These are phyloP conservation scores for Helicorthomorpha holstii DNA, from an alignment of 1,140 invertebrate species.

Conservation along the genomic window DNA sequence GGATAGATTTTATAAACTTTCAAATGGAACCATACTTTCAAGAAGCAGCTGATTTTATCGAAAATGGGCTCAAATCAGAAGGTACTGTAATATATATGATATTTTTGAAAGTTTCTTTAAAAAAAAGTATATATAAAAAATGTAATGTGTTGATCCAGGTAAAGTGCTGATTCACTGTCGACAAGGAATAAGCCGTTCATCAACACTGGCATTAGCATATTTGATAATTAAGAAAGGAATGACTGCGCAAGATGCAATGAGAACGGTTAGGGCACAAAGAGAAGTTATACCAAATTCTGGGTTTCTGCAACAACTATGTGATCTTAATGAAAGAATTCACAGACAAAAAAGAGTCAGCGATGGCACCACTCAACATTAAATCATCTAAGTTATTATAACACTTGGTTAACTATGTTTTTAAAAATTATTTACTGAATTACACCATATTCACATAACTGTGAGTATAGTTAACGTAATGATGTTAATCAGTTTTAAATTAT, in stretches of 20 bases:
- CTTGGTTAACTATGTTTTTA: no score
- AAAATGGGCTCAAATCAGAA: conserved; percentile 41
- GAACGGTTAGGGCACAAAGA: conserved; percentile 40
- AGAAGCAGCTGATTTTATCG: conserved; percentile 58
- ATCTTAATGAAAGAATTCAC: conserved; percentile 14
- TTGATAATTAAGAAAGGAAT: conserved; percentile 64
- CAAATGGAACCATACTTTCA: conserved; percentile 63
- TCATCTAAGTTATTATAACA: no score
- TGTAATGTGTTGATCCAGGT: conserved; percentile 29
- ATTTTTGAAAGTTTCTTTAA: not conserved
- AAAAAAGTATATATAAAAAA: not conserved
- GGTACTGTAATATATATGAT: conserved; percentile 12
- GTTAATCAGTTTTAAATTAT: no score
- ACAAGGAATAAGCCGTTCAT: conserved; percentile 62
- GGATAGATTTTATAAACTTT: conserved; percentile 52
- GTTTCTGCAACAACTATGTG: conserved; percentile 25
- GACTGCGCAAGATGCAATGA: conserved; percentile 53
- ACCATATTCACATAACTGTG: no score
- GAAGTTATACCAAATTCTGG: conserved; percentile 29
- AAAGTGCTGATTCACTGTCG: conserved; percentile 62
- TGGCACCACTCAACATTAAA: no score
- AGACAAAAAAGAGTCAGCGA: not conserved
- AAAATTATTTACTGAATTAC: no score
- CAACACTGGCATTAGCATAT: conserved; percentile 59
- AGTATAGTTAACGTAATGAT: no score